Base-by-base conservation (phyloP, 2,888 invertebrate genomes). In the Aproaerema taeniolella region DNA sequence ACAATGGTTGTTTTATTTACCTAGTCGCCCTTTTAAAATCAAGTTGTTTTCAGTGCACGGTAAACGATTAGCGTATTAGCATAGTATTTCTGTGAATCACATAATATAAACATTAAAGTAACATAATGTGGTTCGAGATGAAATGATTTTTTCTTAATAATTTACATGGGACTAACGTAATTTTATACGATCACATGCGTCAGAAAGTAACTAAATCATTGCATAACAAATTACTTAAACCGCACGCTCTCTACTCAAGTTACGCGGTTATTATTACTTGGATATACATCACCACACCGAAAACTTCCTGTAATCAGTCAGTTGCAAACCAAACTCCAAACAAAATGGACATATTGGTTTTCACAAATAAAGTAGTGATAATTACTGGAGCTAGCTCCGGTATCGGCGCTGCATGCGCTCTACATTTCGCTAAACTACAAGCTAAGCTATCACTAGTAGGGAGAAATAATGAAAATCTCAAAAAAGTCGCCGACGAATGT, bases 351-450 rank as follows among this genome's bases (percentile, higher is more conserved):
- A n/a, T n/a, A n/a, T 82, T 82, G 82, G 62, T 67, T 53, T 80
- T 79, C 56, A 52, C 52, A 12, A 55, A 67, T 34, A 79, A 79
- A 71, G 80, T 82, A 24, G 72, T 81, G 14, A 45, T 82, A 34
- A 59, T 82, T 34, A 82, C 82, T 2, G 82, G 82, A 2, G 79
- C 78, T 7, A 79, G 81, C 46, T 68, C 79, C 1, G 83, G 83
- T 1, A 78, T 83, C 31, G 82, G 82, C 11, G 73, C 79, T 2
- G 61, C 68, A 8, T 73, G 71, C 42, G 76, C 83, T 1, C 2
- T 69, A 8, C 50, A 52, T 25, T 80, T 83, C 38, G 78, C 82
- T 0, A 63, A 66, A 35, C 50, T 54, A 31, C 63, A 64, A 11
- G 79, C 82, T 6, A 56, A 60, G 26, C 56, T 82, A 1, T 53